Percentiles rank a stretch among this genome's conserved stretches.
These are phyloP conservation scores for Tryphoninae sp. DNA, from an alignment of 2,888 invertebrate species.

Conservation along the genomic window DNA sequence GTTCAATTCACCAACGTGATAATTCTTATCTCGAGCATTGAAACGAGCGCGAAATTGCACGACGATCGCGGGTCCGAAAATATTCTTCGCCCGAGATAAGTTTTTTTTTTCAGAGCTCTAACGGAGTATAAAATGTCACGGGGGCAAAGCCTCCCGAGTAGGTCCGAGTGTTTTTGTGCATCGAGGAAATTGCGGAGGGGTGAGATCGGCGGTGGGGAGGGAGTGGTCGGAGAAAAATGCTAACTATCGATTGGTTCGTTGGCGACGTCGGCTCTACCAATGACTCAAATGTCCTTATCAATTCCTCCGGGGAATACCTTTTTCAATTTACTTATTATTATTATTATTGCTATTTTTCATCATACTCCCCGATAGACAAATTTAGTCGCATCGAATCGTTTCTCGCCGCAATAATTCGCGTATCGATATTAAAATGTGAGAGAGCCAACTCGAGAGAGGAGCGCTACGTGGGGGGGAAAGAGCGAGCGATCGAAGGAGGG, in stretches of 20 bases:
- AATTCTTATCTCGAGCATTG: too few relatives aligned
- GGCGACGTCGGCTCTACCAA: conserved; percentile 64
- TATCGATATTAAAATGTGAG: conserved; percentile 4
- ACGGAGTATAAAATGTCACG: background rate
- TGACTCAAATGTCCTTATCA: conserved; percentile 62
- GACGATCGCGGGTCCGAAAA: too few relatives aligned
- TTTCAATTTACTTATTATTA: background rate
- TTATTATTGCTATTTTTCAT: conserved; percentile 2
- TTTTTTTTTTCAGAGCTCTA: too few relatives aligned
- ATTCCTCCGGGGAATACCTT: conserved; percentile 42
- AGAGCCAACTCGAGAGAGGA: background rate
- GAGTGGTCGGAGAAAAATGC: conserved; percentile 59
- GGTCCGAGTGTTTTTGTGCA: background rate
- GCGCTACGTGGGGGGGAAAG: background rate
- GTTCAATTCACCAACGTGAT: too few relatives aligned
- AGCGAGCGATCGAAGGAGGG: background rate
- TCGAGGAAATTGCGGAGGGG: background rate
- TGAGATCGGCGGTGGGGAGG: conserved; percentile 23
- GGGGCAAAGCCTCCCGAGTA: background rate
- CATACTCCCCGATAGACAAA: background rate
- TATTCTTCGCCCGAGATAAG: too few relatives aligned
- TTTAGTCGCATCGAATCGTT: background rate
- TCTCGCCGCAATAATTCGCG: background rate
- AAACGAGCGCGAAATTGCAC: too few relatives aligned
- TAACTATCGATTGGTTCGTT: conserved; percentile 66